Evolutionary conservation across 1,140 invertebrate species (phyloP), one percentile per base, ranked within the genome.

Genomic region (Drosophila tristis): DNA sequence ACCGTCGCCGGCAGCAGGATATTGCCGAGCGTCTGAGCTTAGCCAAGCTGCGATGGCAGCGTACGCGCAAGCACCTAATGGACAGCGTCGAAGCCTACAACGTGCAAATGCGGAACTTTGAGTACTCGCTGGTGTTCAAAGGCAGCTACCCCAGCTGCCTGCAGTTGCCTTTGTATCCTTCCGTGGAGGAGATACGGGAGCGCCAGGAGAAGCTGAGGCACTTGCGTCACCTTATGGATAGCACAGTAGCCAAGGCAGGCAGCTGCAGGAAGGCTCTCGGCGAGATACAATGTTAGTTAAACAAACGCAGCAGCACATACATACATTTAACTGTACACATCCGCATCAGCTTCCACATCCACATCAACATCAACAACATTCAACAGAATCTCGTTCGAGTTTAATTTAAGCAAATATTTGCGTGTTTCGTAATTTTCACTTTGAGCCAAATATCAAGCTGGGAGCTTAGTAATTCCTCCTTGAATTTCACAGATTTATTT

Each of bases 331-430:
- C 20, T 20, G 20, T 20, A 20, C 20, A 9, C 8, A 35, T 35
- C 8, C 11, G 3, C 35, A 39, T 39, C 26, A 29, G 5, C 5
- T 0, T 16, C 16, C 31, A 9, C 8, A 35, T 9, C 4, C 11
- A 13, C 35, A 39, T 39, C 26, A 29, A 29, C 26, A 29, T 29
- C 6, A 20, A 20, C 26, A 29, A 29, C n/a, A 13, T 31, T 45
- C 57, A 20, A 68, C 35, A 57, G 25, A 43, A 58, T 11, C 65
- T 23, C 50, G 42, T 48, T 48, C 31, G 13, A 70, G 67, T 44
- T 39, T 71, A 70, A 71, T 71, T 71, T 71, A 71, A 71, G 67
- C 67, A 71, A 71, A 70, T 71, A 70, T 70, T 70, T 70, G 45
- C 65, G 8, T 70, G 26, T 50, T 70, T 15, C 31, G 65, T 29